Conservation (phyloP, 64 coral and sea anemone species). For the Platygyra sinensis region DNA sequence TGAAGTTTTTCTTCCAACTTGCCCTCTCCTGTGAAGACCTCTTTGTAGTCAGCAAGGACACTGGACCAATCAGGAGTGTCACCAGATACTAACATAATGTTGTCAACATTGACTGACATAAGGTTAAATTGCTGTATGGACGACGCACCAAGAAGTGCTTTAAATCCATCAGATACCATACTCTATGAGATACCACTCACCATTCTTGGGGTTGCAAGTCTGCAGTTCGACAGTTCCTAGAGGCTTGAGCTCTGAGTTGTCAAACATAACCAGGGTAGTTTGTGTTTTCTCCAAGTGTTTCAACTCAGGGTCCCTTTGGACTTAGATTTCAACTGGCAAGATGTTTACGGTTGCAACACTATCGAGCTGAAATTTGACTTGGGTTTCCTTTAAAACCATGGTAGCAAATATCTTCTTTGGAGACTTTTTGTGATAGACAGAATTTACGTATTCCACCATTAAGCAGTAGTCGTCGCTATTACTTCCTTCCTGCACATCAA, state of each 20-base stretch:
- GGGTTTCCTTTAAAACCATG: conserved; percentile 46
- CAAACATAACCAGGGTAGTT: background rate
- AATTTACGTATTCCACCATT: too few relatives aligned
- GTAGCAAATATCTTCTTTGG: too few relatives aligned
- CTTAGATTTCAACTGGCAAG: too few relatives aligned
- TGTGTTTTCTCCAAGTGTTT: background rate
- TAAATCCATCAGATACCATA: conserved; percentile 7
- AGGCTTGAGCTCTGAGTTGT: background rate
- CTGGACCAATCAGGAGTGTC: too few relatives aligned
- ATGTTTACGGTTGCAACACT: conserved; percentile 59
- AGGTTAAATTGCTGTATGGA: too few relatives aligned
- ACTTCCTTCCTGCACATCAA: background rate
- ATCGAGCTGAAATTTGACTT: conserved; percentile 63
- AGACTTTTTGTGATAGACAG: too few relatives aligned
- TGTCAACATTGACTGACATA: too few relatives aligned
- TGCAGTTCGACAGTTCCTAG: background rate
- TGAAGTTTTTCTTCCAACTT: too few relatives aligned
- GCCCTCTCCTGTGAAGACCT: too few relatives aligned
- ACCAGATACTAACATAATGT: too few relatives aligned
- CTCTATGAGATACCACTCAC: background rate
- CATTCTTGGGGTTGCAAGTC: conserved; percentile 48
- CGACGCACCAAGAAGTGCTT: conserved; percentile 45
- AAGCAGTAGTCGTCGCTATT: too few relatives aligned
- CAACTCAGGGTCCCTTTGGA: conserved; percentile 12
- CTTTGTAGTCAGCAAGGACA: too few relatives aligned